Percentiles rank a stretch among this genome's conserved stretches.
These are phyloP conservation scores for Phoxinus dragarum DNA, from an alignment of 2,797 vertebrate species.

Conservation along the genomic window DNA sequence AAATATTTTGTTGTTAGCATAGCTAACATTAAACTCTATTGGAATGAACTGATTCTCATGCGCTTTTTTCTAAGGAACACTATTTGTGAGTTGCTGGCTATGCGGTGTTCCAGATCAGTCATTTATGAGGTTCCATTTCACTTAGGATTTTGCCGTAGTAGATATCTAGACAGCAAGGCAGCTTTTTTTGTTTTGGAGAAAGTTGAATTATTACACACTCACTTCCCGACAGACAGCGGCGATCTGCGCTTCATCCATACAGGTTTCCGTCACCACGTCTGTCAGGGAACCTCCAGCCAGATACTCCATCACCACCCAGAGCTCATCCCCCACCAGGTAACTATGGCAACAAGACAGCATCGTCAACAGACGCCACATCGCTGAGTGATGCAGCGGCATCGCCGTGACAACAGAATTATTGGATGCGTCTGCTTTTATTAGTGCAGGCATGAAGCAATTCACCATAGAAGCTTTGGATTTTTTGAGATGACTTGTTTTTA, in stretches of 20 bases:
- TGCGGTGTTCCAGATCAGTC: neutral
- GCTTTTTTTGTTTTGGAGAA: neutral
- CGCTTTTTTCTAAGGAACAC: neutral
- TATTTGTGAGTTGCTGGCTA: neutral
- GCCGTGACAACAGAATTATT: conserved; percentile 57
- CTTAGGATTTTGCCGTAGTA: too few relatives aligned
- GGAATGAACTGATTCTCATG: neutral
- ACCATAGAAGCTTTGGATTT: conserved; percentile 22
- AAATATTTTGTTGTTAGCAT: neutral
- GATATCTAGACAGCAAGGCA: neutral
- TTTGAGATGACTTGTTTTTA: neutral
- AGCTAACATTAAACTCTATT: neutral
- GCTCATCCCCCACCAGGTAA: conserved; percentile 95
- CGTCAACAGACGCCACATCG: conserved; percentile 46
- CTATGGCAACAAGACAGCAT: conserved; percentile 69
- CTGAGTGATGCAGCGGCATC: conserved; percentile 41
- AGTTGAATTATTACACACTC: conserved; percentile 42
- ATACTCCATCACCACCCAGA: conserved; percentile 99
- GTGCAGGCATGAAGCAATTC: conserved; percentile 44
- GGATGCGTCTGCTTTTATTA: conserved; percentile 21
- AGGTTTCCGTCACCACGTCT: conserved; percentile 94
- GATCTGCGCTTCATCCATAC: conserved; percentile 97
- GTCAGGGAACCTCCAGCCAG: conserved; percentile 95
- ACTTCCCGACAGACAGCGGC: conserved; percentile 97
- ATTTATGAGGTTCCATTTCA: neutral